phyloP scores from a whole-genome alignment of 2,888 invertebrate species.

The Dryomyza anilis region DNA sequence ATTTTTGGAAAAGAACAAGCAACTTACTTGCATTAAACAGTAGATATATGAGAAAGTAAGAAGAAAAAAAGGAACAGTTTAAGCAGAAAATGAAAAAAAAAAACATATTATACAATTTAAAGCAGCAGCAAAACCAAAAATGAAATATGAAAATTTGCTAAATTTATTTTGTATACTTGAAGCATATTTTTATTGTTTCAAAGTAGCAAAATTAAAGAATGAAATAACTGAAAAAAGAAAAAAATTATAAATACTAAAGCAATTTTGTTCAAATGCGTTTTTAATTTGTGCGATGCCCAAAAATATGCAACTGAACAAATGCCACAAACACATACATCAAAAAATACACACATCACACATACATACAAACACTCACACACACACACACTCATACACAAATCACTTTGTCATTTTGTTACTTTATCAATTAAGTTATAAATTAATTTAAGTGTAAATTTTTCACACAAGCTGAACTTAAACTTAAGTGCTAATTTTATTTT shows the following conservation, averaged over 20 bases:
- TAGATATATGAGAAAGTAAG: constrained; percentile 1
- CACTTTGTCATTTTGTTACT: background rate
- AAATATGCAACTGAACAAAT: background rate
- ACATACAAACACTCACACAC: background rate
- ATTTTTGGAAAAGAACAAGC: background rate
- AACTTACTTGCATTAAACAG: background rate
- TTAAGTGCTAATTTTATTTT: background rate
- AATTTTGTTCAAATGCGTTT: background rate
- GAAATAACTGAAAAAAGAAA: background rate
- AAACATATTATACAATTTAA: background rate
- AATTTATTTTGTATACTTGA: background rate
- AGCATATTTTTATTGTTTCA: constrained; percentile 5
- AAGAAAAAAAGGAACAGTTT: background rate
- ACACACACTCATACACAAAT: background rate
- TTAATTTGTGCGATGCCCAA: background rate
- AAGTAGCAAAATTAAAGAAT: background rate
- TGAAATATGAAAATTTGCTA: background rate
- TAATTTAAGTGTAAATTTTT: constrained; percentile 16
- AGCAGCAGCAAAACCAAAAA: background rate
- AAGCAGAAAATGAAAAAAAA: background rate
- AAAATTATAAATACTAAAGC: no score
- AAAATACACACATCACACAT: background rate
- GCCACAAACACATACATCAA: background rate
- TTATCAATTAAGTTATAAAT: background rate
- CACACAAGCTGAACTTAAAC: background rate